phyloP scores from a whole-genome alignment of 2,888 invertebrate genomes.

The Latrodectus elegans region DNA sequence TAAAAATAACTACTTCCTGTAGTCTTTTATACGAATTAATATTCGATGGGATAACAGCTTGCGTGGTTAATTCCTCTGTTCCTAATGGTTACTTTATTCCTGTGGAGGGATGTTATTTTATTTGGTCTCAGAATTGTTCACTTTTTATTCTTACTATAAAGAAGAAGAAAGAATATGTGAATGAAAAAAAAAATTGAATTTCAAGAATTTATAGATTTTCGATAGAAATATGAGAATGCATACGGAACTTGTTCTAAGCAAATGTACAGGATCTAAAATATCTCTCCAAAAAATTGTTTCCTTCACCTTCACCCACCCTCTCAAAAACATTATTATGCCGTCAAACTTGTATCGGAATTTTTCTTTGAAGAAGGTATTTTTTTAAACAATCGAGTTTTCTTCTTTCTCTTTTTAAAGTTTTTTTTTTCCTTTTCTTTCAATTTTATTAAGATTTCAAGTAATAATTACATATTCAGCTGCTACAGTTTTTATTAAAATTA shows the following conservation, averaged over 20 bases:
- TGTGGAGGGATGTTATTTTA: slow-evolving; percentile 15
- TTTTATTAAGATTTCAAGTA: background rate
- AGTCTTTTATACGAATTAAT: slow-evolving; percentile 40
- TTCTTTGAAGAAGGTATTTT: slow-evolving; percentile 43
- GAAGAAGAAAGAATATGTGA: slow-evolving; percentile 7
- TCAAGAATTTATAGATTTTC: slow-evolving; percentile 66
- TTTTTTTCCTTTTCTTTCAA: background rate
- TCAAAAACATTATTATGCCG: slow-evolving; percentile 57
- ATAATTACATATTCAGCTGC: background rate
- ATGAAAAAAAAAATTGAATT: background rate
- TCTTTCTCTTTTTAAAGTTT: background rate
- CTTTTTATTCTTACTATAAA: slow-evolving; percentile 58
- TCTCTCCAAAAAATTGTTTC: slow-evolving; percentile 57
- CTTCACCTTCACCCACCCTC: slow-evolving; percentile 7
- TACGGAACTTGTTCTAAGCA: slow-evolving; percentile 60
- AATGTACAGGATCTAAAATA: slow-evolving; percentile 65
- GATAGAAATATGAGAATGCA: slow-evolving; percentile 68
- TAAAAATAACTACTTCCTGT: slow-evolving; percentile 11
- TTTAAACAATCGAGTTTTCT: slow-evolving; percentile 28
- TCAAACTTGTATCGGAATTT: slow-evolving; percentile 48
- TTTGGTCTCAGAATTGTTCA: slow-evolving; percentile 55
- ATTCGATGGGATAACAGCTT: slow-evolving; percentile 60
- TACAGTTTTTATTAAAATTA: background rate
- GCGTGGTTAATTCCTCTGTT: slow-evolving; percentile 53
- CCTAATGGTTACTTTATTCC: slow-evolving; percentile 59